Percentiles rank a stretch among this genome's conserved stretches.
These are phyloP conservation scores for Ceyx cyanopectus DNA, from an alignment of 2,113 vertebrate genomes.

Conservation along the genomic window DNA sequence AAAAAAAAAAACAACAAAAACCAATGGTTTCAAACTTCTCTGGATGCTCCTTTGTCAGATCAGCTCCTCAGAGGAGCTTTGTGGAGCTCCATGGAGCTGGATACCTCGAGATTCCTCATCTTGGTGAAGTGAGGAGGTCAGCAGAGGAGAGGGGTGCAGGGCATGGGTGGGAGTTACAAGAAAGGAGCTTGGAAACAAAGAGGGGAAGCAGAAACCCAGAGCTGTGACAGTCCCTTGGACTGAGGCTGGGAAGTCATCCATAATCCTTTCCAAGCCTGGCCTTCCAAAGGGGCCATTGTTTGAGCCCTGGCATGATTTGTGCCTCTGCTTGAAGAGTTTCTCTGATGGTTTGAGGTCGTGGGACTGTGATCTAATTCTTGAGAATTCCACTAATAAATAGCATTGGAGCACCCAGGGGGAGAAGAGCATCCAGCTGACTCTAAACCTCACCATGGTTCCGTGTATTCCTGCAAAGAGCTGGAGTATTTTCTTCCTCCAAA, in stretches of 20 bases:
- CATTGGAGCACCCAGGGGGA: neutral
- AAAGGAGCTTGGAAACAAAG: conserved; percentile 47
- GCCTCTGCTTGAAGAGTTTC: neutral
- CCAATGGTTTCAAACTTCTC: neutral
- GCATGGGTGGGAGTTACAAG: neutral
- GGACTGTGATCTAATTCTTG: neutral
- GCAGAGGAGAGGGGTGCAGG: neutral
- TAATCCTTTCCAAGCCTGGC: neutral
- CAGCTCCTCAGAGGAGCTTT: neutral
- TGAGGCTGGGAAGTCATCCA: conserved; percentile 56
- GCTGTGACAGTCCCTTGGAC: conserved; percentile 41
- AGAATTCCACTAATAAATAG: neutral
- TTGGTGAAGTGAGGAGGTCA: neutral
- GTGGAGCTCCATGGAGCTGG: neutral
- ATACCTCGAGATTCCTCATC: neutral
- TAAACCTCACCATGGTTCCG: neutral
- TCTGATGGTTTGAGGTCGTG: neutral
- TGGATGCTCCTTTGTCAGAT: rapidly evolving
- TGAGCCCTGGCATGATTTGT: neutral
- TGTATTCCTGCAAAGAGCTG: neutral
- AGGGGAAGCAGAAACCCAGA: conserved; percentile 47
- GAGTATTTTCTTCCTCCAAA: neutral
- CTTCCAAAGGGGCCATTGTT: conserved; percentile 47
- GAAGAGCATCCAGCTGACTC: neutral
- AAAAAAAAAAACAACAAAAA: neutral